A percentile compares a stretch with the other conserved stretches of the same genome.
Conservation (phyloP, 2,113 vertebrate genomes). For the Apodemus speciosus region DNA sequence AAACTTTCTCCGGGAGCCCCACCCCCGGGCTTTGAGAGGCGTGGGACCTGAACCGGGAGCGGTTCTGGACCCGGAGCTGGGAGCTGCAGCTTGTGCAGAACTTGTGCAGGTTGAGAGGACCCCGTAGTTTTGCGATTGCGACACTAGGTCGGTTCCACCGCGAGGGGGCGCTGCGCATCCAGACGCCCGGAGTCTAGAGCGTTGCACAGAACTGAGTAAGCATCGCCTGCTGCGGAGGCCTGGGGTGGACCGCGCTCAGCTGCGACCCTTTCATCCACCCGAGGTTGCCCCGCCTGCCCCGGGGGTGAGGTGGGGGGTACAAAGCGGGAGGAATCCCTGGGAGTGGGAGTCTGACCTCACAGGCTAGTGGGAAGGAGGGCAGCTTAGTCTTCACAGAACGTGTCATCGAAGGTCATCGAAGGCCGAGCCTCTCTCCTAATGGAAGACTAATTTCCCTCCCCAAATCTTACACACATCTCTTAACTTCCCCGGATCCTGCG, state of each 20-base stretch:
- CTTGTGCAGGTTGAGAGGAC: no score
- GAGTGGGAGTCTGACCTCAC: not conserved
- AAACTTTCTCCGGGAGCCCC: not conserved
- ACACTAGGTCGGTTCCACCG: rapidly evolving
- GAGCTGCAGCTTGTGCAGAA: not conserved
- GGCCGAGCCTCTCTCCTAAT: no score
- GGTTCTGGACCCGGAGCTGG: rapidly evolving
- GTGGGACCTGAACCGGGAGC: not conserved
- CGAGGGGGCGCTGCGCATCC: not conserved
- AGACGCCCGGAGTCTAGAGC: no score
- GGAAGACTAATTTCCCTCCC: not conserved
- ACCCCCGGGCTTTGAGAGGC: rapidly evolving
- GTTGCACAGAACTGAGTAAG: rapidly evolving
- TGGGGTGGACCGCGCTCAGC: no score
- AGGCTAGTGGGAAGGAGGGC: not conserved
- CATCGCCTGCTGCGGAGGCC: not conserved
- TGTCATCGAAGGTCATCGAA: no score
- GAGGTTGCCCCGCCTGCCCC: not conserved
- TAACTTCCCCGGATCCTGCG: not conserved
- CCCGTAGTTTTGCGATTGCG: not conserved
- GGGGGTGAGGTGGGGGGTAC: not conserved
- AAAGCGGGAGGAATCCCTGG: not conserved
- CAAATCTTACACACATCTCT: not conserved
- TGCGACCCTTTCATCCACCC: not conserved
- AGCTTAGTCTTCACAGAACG: no score